These are phyloP conservation scores for Tipula vernalis DNA, from an alignment of 2,888 invertebrate species.

Conservation along the genomic window DNA sequence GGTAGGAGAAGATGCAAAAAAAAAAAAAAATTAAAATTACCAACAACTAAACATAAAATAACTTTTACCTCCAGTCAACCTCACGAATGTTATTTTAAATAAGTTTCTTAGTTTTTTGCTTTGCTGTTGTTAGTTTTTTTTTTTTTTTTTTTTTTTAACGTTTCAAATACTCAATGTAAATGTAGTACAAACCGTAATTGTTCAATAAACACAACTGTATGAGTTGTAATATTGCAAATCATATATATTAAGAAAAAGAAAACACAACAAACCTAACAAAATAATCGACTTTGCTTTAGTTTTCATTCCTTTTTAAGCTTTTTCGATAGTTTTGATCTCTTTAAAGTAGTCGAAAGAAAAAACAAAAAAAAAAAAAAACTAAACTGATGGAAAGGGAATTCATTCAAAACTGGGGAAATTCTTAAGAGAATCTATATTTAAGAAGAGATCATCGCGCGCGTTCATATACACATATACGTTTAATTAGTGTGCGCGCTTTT, in stretches of 20 bases:
- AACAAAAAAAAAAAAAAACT: neutral
- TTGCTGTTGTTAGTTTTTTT: neutral
- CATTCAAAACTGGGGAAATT: neutral
- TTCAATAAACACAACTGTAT: constrained; percentile 9
- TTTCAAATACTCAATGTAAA: constrained; percentile 4
- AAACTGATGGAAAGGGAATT: neutral
- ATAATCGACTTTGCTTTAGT: constrained; percentile 4
- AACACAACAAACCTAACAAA: neutral
- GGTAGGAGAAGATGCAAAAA: constrained; percentile 17
- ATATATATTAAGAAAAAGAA: neutral
- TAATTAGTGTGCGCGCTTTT: neutral
- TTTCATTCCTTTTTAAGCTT: neutral
- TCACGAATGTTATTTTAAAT: constrained; percentile 9
- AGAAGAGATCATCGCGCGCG: neutral
- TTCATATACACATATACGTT: neutral
- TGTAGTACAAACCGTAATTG: constrained; percentile 8
- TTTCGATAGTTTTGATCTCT: neutral
- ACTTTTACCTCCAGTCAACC: constrained; percentile 9
- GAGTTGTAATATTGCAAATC: constrained; percentile 4
- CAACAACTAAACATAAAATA: neutral
- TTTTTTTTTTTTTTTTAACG: neutral
- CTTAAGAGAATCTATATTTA: neutral
- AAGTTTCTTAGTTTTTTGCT: neutral
- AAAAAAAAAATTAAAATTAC: too few relatives aligned
- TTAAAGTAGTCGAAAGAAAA: neutral